Evolutionary conservation across 2,113 vertebrate genomes (phyloP).

Genomic region (Psittacus erithacus): DNA sequence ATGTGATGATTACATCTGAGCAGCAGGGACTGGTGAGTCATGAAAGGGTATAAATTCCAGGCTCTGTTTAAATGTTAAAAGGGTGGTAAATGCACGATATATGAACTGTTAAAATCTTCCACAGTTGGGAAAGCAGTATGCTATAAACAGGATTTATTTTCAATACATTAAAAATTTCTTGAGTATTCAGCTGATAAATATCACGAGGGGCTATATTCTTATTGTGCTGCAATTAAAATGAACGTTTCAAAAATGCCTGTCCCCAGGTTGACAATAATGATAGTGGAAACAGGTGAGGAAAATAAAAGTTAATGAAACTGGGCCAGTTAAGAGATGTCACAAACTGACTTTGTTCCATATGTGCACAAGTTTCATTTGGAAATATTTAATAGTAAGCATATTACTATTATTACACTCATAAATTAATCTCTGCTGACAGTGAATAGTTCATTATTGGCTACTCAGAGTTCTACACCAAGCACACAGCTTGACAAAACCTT

Average conservation of each 20-base stretch:
- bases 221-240: conserved; percentile 43
- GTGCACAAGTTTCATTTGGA: background rate
- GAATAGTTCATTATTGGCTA: conserved; percentile 23
- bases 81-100: conserved; percentile 45
- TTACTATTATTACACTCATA: conserved; percentile 4
- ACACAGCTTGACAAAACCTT: background rate
- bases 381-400: background rate
- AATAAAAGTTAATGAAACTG: conserved; percentile 57
- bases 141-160: conserved; percentile 52
- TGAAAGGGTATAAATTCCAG: conserved; percentile 35
- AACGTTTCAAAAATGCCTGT: conserved; percentile 8
- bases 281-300: conserved; percentile 15
- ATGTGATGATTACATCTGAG: conserved; percentile 38
- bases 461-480: background rate
- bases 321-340: conserved; percentile 16
- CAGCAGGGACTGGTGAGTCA: conserved; percentile 27
- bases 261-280: background rate
- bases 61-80: conserved; percentile 51
- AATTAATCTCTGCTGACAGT: conserved; percentile 50
- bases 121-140: background rate
- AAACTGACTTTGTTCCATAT: conserved; percentile 16
- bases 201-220: background rate
- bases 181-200: conserved; percentile 12
- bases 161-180: conserved; percentile 30
- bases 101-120: conserved; percentile 27